phyloP scores from a whole-genome alignment of 92 coral and sea anemone species.

The Bergia sp. region DNA sequence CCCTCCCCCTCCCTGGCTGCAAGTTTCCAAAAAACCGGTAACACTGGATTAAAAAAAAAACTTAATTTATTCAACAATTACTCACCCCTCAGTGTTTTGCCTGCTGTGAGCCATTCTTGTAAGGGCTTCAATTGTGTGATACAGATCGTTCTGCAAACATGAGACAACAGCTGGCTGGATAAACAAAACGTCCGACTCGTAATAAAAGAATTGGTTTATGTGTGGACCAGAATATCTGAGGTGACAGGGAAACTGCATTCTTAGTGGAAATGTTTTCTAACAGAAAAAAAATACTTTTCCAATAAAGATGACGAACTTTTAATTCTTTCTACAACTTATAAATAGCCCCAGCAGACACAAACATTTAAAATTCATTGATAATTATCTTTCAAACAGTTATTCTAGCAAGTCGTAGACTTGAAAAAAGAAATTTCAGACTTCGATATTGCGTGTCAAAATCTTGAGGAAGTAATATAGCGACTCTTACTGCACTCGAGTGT shows the following conservation, averaged over 20 bases:
- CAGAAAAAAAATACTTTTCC: no score
- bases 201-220: background rate
- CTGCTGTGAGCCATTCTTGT: conserved; percentile 93
- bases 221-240: background rate
- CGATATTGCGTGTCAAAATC: no score
- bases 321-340: no score
- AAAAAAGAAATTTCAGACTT: no score
- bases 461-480: no score
- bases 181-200: no score
- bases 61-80: background rate
- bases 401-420: no score
- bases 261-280: background rate
- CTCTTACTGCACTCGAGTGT: no score
- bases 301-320: no score
- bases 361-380: no score
- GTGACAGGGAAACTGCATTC: background rate
- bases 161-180: background rate
- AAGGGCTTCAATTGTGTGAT: conserved; percentile 92
- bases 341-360: background rate
- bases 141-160: conserved; percentile 74
- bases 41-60: background rate
- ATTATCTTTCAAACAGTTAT: no score
- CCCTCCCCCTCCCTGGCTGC: background rate
- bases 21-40: background rate
- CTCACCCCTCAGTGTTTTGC: conserved; percentile 91